These are phyloP conservation scores for Acomys russatus DNA, from an alignment of 2,797 vertebrate species.

Conservation along the genomic window DNA sequence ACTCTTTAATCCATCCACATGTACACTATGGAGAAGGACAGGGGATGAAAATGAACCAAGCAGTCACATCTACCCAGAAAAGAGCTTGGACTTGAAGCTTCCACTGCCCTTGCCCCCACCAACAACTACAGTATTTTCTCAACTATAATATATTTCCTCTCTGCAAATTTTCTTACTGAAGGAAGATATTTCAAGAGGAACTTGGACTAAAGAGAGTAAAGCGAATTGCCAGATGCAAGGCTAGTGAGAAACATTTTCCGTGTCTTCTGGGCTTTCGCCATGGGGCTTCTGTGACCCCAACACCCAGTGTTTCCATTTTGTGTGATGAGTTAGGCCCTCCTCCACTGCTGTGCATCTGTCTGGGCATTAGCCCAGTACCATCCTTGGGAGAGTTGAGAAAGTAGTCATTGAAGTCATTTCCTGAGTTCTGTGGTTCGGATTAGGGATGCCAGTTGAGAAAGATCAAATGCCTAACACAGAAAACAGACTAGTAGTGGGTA, in stretches of 20 bases:
- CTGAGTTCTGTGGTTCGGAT: constrained; percentile 32
- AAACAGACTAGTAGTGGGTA: constrained; percentile 23
- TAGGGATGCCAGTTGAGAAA: constrained; percentile 4
- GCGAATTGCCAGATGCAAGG: constrained; percentile 38
- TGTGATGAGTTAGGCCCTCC: neutral
- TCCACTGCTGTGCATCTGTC: neutral
- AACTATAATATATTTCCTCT: constrained; percentile 1
- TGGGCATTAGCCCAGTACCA: neutral
- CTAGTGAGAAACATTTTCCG: constrained; percentile 44
- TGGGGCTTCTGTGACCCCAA: neutral
- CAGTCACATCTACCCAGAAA: neutral
- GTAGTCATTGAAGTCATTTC: constrained; percentile 14
- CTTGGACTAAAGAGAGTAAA: constrained; percentile 61
- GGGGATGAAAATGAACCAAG: neutral
- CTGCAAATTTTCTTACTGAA: constrained; percentile 52
- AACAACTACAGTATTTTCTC: constrained; percentile 18
- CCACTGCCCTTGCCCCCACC: neutral
- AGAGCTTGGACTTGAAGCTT: neutral
- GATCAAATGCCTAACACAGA: neutral
- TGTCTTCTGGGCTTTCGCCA: constrained; percentile 23
- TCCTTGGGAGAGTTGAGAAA: neutral
- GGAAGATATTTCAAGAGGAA: constrained; percentile 53
- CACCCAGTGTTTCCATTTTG: neutral
- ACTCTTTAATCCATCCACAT: neutral
- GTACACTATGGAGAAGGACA: neutral